Percentiles rank a stretch among this genome's conserved stretches.
These are phyloP conservation scores for Phymatocera aterrima DNA, from an alignment of 2,888 invertebrate genomes.

Conservation along the genomic window DNA sequence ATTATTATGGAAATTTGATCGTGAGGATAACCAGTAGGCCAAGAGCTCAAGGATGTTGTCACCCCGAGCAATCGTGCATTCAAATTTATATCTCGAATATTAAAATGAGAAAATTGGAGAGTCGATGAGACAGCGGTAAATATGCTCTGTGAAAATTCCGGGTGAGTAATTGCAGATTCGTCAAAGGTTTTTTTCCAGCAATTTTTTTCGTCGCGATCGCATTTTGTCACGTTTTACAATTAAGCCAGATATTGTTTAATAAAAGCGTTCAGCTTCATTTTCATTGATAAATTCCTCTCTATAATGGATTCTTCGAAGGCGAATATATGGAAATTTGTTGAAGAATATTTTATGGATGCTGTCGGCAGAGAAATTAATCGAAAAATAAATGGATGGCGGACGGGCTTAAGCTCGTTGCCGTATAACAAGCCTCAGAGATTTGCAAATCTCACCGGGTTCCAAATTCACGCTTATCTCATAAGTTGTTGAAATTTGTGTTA, in stretches of 20 bases:
- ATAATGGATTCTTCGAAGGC: slow-evolving; percentile 16
- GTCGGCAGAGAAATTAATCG: not conserved
- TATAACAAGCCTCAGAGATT: not conserved
- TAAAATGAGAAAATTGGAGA: not conserved
- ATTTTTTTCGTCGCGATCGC: not conserved
- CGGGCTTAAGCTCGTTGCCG: not conserved
- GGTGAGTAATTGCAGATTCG: not conserved
- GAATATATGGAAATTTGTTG: slow-evolving; percentile 31
- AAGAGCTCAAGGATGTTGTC: not conserved
- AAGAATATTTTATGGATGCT: slow-evolving; percentile 15
- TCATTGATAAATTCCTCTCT: slow-evolving; percentile 26
- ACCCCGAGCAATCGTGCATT: not conserved
- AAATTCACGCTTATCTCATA: not conserved
- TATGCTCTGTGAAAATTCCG: not conserved
- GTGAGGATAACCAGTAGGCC: not conserved
- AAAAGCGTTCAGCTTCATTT: slow-evolving; percentile 6
- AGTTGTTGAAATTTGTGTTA: not conserved
- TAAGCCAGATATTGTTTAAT: slow-evolving; percentile 19
- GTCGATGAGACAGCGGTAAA: slow-evolving; percentile 1
- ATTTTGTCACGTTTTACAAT: slow-evolving; percentile 1
- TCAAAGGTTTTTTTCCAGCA: not conserved
- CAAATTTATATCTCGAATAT: not conserved
- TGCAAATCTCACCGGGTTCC: not conserved
- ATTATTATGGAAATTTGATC: not conserved
- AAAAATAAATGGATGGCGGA: slow-evolving; percentile 21